These are phyloP conservation scores for Conchocele bisecta DNA, from an alignment of 2,888 invertebrate species.

Conservation along the genomic window DNA sequence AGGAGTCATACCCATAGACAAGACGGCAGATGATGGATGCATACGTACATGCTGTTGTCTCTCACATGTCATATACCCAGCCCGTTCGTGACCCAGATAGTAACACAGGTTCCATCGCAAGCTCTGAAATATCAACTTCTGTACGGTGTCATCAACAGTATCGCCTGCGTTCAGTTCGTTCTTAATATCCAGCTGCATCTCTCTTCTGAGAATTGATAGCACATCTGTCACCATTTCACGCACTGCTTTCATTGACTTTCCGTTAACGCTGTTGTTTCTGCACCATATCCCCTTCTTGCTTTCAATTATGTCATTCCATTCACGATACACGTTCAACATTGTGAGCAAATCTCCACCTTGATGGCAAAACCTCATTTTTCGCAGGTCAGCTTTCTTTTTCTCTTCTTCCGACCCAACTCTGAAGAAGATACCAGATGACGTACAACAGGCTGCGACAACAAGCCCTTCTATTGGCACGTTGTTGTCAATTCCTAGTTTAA, in stretches of 20 bases:
- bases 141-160: constrained; percentile 44
- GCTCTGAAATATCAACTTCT: constrained; percentile 67
- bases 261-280: constrained; percentile 79
- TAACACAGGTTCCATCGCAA: constrained; percentile 68
- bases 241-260: constrained; percentile 74
- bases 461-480: constrained; percentile 72
- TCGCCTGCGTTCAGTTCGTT: constrained; percentile 40
- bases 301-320: constrained; percentile 69
- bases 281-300: constrained; percentile 76
- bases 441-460: constrained; percentile 73
- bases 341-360: constrained; percentile 75
- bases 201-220: constrained; percentile 59
- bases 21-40: constrained; percentile 76
- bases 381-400: constrained; percentile 67
- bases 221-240: constrained; percentile 71
- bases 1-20: constrained; percentile 63
- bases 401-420: constrained; percentile 70
- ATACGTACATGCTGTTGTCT: constrained; percentile 63
- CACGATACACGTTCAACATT: constrained; percentile 71
- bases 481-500: constrained; percentile 63
- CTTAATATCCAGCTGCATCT: constrained; percentile 52
- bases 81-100: constrained; percentile 71
- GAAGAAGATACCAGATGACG: constrained; percentile 77
- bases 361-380: constrained; percentile 74
- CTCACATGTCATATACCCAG: constrained; percentile 69